Percentiles rank a stretch among this genome's conserved stretches.
These are phyloP conservation scores for Cuniculus paca DNA, from an alignment of 2,797 vertebrate species.

Conservation along the genomic window DNA sequence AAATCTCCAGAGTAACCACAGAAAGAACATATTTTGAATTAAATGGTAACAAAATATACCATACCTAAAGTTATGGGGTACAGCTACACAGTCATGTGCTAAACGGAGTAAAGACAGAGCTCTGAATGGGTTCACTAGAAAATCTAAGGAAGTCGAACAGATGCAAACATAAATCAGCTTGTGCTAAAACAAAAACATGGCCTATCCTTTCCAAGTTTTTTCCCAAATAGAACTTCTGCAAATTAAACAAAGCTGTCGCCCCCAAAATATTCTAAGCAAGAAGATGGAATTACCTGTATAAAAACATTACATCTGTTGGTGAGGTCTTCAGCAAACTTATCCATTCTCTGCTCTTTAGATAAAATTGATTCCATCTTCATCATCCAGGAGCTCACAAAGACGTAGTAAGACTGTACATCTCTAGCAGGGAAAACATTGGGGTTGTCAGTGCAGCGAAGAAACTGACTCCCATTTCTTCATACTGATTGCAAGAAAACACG, in stretches of 20 bases:
- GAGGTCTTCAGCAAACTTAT: constrained; percentile 96
- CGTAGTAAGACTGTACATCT: constrained; percentile 98
- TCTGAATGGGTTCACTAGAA: constrained; percentile 27
- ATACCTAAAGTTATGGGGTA: background rate
- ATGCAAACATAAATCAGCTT: constrained; percentile 36
- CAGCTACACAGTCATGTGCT: background rate
- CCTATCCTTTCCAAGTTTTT: background rate
- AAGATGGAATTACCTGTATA: constrained; percentile 93
- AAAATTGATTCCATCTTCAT: constrained; percentile 99
- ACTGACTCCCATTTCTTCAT: constrained; percentile 46
- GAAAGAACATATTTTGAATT: constrained; percentile 21
- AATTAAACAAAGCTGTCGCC: constrained; percentile 21
- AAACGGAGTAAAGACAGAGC: background rate
- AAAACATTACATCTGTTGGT: constrained; percentile 97
- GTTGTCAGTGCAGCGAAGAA: constrained; percentile 31
- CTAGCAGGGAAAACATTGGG: constrained; percentile 87
- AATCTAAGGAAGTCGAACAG: constrained; percentile 39
- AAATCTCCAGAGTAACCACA: constrained; percentile 19
- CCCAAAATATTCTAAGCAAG: constrained; percentile 57
- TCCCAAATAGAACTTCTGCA: constrained; percentile 6
- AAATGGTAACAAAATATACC: constrained; percentile 29
- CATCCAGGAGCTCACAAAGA: constrained; percentile 99
- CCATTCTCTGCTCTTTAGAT: constrained; percentile 94
- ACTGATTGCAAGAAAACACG: background rate
- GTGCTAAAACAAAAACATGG: constrained; percentile 39